Evolutionary conservation across 92 coral and sea anemone genomes (phyloP).

Genomic region (Hydrozoanthus gracilis): DNA sequence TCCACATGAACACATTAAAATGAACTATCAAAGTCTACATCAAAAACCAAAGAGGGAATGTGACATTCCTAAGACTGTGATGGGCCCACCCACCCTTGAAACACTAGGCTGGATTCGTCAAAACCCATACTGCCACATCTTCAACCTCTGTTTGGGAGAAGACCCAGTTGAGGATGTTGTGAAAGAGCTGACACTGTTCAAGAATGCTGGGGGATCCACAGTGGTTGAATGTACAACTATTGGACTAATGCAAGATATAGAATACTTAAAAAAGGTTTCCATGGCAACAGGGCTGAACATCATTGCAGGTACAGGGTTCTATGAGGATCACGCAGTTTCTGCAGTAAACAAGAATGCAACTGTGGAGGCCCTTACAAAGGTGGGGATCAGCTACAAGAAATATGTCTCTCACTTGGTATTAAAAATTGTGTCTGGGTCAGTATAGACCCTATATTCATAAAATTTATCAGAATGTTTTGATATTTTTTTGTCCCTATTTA

Average conservation of each 20-base stretch:
- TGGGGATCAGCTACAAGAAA: slow-evolving; percentile 30
- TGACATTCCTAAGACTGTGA: slow-evolving; percentile 59
- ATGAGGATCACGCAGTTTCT: slow-evolving; percentile 72
- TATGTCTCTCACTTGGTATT: not conserved
- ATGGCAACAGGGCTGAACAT: slow-evolving; percentile 81
- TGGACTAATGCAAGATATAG: slow-evolving; percentile 85
- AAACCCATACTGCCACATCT: slow-evolving; percentile 80
- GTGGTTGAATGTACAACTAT: slow-evolving; percentile 81
- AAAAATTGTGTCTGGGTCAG: too few relatives aligned
- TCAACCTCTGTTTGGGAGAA: slow-evolving; percentile 81
- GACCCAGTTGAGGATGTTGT: slow-evolving; percentile 88
- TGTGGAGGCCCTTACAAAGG: slow-evolving; percentile 83
- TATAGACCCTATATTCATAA: too few relatives aligned
- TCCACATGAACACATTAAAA: slow-evolving; percentile 89
- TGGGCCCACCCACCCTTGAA: slow-evolving; percentile 71
- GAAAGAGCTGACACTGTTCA: slow-evolving; percentile 76
- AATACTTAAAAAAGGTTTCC: slow-evolving; percentile 68
- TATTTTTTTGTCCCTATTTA: too few relatives aligned
- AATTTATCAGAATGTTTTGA: too few relatives aligned
- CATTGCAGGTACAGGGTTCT: slow-evolving; percentile 91
- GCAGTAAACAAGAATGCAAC: slow-evolving; percentile 66
- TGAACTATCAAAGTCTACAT: slow-evolving; percentile 76
- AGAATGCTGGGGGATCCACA: slow-evolving; percentile 89
- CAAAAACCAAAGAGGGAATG: slow-evolving; percentile 64
- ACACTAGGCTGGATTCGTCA: slow-evolving; percentile 82